phyloP scores from a whole-genome alignment of 2,888 invertebrate species.

The Junonia oenone region DNA sequence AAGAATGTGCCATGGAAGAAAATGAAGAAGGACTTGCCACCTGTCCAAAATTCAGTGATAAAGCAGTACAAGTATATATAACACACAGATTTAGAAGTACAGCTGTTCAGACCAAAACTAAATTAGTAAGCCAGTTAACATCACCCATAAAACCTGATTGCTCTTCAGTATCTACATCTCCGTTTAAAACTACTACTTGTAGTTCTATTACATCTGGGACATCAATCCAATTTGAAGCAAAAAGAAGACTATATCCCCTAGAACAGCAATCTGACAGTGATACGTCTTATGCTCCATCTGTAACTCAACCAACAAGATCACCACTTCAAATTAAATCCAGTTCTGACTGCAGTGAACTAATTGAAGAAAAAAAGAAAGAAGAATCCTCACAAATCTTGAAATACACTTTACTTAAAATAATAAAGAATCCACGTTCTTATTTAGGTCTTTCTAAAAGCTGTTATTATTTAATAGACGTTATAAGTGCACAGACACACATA shows the following conservation, averaged over 20 bases:
- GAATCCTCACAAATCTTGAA: neutral
- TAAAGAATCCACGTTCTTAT: constrained; percentile 13
- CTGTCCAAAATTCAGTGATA: too few relatives aligned
- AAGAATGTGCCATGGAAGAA: too few relatives aligned
- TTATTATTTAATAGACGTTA: constrained; percentile 21
- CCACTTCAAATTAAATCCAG: neutral
- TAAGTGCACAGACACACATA: constrained; percentile 15
- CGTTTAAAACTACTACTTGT: neutral
- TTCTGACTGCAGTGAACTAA: neutral
- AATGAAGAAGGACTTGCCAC: too few relatives aligned
- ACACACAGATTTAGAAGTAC: neutral
- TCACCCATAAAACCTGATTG: neutral
- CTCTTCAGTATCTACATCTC: neutral
- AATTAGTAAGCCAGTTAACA: neutral
- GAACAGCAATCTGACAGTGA: neutral
- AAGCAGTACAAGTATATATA: neutral
- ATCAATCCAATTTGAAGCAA: too few relatives aligned
- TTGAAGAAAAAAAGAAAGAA: neutral
- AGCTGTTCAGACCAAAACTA: neutral
- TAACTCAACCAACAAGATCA: neutral
- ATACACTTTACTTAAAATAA: constrained; percentile 1
- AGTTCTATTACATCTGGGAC: neutral
- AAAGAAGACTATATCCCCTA: too few relatives aligned
- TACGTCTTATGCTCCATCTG: neutral
- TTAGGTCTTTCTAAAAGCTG: constrained; percentile 16